Percentiles rank a stretch among this genome's conserved stretches.
Evolutionary conservation across 2,113 vertebrate genomes (phyloP).

Genomic region (Dipodomys stephensi): DNA sequence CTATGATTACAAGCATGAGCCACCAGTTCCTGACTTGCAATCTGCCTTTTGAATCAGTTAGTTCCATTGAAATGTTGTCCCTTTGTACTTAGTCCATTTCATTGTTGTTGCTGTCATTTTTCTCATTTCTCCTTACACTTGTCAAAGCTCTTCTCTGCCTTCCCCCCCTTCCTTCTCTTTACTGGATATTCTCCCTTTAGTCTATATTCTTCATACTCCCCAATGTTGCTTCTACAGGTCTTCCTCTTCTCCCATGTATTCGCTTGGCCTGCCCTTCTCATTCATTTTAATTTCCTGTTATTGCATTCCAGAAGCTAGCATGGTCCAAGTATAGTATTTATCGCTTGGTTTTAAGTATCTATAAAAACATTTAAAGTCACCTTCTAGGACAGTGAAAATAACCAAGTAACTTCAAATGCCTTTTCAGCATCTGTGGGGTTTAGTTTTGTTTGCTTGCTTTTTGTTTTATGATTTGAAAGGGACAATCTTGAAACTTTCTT

Average conservation of each 20-base stretch:
- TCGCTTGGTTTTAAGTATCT: conserved; percentile 21
- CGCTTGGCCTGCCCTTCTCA: neutral
- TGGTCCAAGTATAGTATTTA: conserved; percentile 6
- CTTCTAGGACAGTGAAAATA: neutral
- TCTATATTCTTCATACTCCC: neutral
- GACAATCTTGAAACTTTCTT: conserved; percentile 26
- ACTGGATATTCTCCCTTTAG: neutral
- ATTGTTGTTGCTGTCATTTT: neutral
- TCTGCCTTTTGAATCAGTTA: neutral
- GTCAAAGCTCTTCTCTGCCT: neutral
- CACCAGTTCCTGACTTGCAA: too few species aligned
- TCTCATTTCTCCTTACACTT: neutral
- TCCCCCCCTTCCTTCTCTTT: neutral
- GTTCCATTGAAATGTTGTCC: neutral
- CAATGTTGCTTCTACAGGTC: neutral
- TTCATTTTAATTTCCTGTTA: neutral
- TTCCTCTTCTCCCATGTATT: neutral
- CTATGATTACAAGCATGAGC: too few species aligned
- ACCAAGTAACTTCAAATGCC: conserved; percentile 9
- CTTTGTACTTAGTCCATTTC: neutral
- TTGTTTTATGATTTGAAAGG: conserved; percentile 21
- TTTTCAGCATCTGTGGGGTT: neutral
- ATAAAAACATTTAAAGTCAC: neutral
- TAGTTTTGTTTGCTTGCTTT: neutral
- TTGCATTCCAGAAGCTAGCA: neutral